Evolutionary conservation across 2,888 invertebrate genomes (phyloP), one percentile per base, ranked within the genome.

Genomic region (Cryptocheilus praepositus): DNA sequence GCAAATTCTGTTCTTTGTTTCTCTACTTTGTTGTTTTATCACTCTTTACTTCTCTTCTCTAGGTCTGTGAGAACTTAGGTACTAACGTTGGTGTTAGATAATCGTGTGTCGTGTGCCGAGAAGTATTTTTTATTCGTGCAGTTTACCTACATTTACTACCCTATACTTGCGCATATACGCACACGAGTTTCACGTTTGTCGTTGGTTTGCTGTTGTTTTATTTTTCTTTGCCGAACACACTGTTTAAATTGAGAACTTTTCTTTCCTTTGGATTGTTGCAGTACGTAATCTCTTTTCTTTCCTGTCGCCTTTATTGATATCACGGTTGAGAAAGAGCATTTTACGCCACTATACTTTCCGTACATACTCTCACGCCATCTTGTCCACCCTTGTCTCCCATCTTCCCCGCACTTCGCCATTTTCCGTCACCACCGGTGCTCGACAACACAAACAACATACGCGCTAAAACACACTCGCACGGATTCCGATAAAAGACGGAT

Each of bases 61-160:
- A 71, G 71, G 60, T 71, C 75, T 77, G 78, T 76, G 16, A 54
- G 66, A 72, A 71, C 81, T 85, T 85, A 88, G 86, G 85, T 86
- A 88, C 88, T 88, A 87, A 88, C 87, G 85, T 87, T 88, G 88
- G 83, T 88, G 88, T 88, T 87, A 87, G 88, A 85, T 88, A 85
- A 88, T 86, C 86, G 88, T 88, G 87, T 88, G 88, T 79, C 88
- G 87, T 88, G 88, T 88, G 86, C 85, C 86, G 88, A 88, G 82
- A 85, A 85, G 83, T 84, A 85, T 83, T 82, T 78, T 78, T 77
- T 74, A 75, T 73, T 74, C 74, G 65, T 81, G 75, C 67, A 77
- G 73, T 78, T 19, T 68, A 77, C 71, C 67, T 73, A 72, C 59
- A 76, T 57, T 36, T 36, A 36, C 36, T 81, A 81, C 77, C 52